Evolutionary conservation across 2,113 vertebrate genomes (phyloP), one percentile per base, ranked within the genome.

Genomic region (Edolisoma coerulescens): DNA sequence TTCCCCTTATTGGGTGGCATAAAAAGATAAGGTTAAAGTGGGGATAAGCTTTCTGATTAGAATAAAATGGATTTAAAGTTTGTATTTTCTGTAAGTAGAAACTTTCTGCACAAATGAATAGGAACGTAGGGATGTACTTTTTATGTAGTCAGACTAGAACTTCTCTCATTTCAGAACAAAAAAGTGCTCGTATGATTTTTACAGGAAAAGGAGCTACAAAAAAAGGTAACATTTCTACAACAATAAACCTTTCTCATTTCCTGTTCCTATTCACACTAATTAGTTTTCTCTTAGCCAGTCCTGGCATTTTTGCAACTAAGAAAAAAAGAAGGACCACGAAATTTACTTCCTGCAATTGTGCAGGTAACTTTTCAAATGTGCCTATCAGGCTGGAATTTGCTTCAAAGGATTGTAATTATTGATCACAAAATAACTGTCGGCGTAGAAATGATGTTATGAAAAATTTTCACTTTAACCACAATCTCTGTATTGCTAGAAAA

Each of bases 181-280:
- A 65, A 41, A 41, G 0, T 12, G 6, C 0, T 68, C 1, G 26
- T 2, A 0, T 45, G n/a, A 39, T 47, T 76, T 49, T 76, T 75
- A 64, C 20, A 53, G 27, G 21, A 65, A 73, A 83, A 49, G 9
- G 12, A 94, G 8, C 7, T 41, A 9, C 11, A 22, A 41, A 11
- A 59, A 69, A 30, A 84, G 13, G 28, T 30, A 68, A 35, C 0
- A 1, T 75, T 90, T 90, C 69, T 56, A 53, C 33, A 77, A 32
- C 45, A 90, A 75, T 32, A 82, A 91, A 82, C 37, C 27, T 60
- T 84, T 52, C 53, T 75, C 1, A 0, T 82, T 79, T 91, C 57
- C 22, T 79, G 22, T 64, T 93, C 30, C 39, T 81, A 30, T 33
- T 60, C 30, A 32, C 14, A 28, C 13, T 64, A 74, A 65, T 65